A percentile compares a stretch with the other conserved stretches of the same genome.
These are phyloP conservation scores for Pseudomyrmex pallidus DNA, from an alignment of 1,140 invertebrate genomes.

Conservation along the genomic window DNA sequence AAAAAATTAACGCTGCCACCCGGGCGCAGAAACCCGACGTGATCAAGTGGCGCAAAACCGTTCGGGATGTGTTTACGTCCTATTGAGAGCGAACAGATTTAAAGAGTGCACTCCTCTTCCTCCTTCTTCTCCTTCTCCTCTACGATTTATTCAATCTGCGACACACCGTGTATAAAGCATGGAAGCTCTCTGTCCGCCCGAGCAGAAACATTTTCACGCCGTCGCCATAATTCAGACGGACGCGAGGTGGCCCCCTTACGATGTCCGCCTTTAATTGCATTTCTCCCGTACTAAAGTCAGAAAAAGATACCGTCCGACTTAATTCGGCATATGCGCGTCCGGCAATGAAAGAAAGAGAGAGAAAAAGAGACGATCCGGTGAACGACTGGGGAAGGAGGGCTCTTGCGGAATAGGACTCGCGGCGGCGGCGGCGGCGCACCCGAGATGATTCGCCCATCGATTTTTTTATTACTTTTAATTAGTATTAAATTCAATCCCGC, in stretches of 20 bases:
- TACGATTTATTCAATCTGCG: constrained; percentile 50
- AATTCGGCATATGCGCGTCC: constrained; percentile 70
- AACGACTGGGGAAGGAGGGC: constrained; percentile 39
- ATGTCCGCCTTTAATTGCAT: constrained; percentile 74
- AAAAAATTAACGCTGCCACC: constrained; percentile 12
- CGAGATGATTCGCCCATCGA: constrained; percentile 77
- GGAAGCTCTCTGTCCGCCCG: constrained; percentile 37
- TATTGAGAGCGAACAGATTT: constrained; percentile 43
- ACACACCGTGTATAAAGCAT: constrained; percentile 41
- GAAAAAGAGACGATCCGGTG: constrained; percentile 1
- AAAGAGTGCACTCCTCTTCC: constrained; percentile 2
- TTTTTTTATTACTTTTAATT: constrained; percentile 83
- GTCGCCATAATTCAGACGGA: constrained; percentile 68
- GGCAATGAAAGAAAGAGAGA: constrained; percentile 12
- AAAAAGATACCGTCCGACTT: constrained; percentile 76
- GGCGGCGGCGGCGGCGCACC: constrained; percentile 47
- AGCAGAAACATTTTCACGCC: constrained; percentile 22
- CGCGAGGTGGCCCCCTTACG: constrained; percentile 62
- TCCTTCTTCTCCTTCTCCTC: background rate
- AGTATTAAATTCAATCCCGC: constrained; percentile 80
- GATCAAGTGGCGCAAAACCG: constrained; percentile 17
- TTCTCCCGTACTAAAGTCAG: constrained; percentile 72
- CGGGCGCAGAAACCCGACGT: constrained; percentile 3
- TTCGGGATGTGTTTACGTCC: constrained; percentile 31
- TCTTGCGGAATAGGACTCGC: constrained; percentile 73